Base-by-base conservation (phyloP, 2,888 invertebrate genomes). In the Agrotis clavis region DNA sequence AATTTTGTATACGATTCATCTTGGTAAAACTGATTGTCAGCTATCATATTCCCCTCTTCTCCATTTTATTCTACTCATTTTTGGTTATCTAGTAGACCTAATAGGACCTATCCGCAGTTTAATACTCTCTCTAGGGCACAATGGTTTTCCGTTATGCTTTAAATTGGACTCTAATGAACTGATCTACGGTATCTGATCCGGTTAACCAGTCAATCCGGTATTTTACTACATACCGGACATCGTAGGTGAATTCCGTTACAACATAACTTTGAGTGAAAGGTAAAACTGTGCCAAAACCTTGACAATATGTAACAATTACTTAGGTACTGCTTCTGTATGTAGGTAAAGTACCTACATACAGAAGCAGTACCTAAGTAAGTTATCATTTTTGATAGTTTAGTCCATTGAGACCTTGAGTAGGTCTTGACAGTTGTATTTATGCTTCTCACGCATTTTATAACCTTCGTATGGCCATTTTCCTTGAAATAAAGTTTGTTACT, bases 181-280 rank as follows among this genome's bases (percentile, higher is more conserved):
- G 41, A 41, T 11, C 41, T 41, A 41, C 41, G 41, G 11, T 41
- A 9, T 41, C 41, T 11, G 41, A 41, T 41, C 41, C 41, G 11
- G 11, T 41, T 11, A 1, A 3, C 21, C 53, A 6, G 25, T 25
- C 1, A 18, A 18, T n/a, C 30, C 1, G 13, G n/a, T 56, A 0
- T 56, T 30, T 56, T 56, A 35, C 56, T 41, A 25, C 25, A n/a
- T n/a, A 57, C 2, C 45, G 19, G 18, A 30, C 13, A 57, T 57
- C 19, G 41, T 47, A 16, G 62, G 45, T 63, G 53, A 54, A 19
- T 60, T 45, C 47, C 61, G 45, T 57, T 53, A 51, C 45, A 35
- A 56, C 25, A 50, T 62, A 21, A 45, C 16, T 51, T 56, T 21
- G 21, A 71, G 82, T 81, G 80, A 82, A 80, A 77, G 80, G 80